Evolutionary conservation across 2,113 vertebrate species (phyloP), one percentile per base, ranked within the genome.

Genomic region (Symphodus melops): DNA sequence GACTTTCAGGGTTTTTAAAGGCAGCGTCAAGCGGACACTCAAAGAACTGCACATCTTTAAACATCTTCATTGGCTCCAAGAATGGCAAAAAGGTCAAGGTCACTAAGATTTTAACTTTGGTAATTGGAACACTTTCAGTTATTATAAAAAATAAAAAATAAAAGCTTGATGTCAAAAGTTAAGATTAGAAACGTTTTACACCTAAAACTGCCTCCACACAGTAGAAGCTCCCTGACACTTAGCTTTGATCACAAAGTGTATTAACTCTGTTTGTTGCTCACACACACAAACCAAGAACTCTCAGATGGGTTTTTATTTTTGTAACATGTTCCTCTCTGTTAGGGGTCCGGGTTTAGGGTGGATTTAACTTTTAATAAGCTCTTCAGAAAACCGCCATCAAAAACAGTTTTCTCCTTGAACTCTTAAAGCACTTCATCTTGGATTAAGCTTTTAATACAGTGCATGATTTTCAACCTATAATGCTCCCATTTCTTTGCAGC

Each of bases 301-400:
- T 52, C 8, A 33, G 20, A 64, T 39, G 19, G 28, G 1, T 33
- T 33, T 28, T 63, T 67, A 0, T 33, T 33, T 72, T 9, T 12
- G 4, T 51, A 25, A 68, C 9, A 21, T 63, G 11, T n/a, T 60
- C 33, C n/a, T 72, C 37, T 71, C 49, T 72, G 54, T 56, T 13
- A 46, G 17, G 17, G 41, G 42, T 33, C 49, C 61, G 41, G 59
- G 72, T 49, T 76, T 10, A 52, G 64, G 48, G 54, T 86, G 83
- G 68, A 79, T 78, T 81, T 69, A 79, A 14, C 74, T 81, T 70
- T 84, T 58, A 57, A 53, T 44, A 77, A 68, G 55, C 54, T 33
- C 25, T 33, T 63, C 52, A 41, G 25, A 56, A 82, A 86, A 41
- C 39, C 37, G 66, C 69, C 54, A 46, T 25, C n/a, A 68, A 68